Evolutionary conservation across 1,140 invertebrate species (phyloP).

Genomic region (Drosophila erecta): DNA sequence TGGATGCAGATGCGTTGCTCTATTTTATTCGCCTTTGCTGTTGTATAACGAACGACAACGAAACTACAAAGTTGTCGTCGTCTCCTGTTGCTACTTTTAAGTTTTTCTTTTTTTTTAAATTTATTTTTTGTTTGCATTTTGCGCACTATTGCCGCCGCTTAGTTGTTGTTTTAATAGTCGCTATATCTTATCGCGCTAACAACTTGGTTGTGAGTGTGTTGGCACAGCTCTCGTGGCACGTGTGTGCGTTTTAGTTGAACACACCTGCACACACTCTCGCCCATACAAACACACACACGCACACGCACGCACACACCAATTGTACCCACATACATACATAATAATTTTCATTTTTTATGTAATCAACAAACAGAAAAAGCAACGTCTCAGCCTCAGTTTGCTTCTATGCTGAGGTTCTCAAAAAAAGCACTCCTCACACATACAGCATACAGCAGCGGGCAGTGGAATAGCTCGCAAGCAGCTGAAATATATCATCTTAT

Average conservation of each 20-base stretch:
- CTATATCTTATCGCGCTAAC: constrained; percentile 69
- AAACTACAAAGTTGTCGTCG: constrained; percentile 54
- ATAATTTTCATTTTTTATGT: constrained; percentile 81
- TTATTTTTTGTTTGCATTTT: constrained; percentile 70
- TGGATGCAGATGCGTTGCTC: constrained; percentile 22
- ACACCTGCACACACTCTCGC: constrained; percentile 2
- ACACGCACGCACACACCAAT: not conserved
- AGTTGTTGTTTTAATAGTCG: constrained; percentile 23
- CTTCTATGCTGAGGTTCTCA: constrained; percentile 58
- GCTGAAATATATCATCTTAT: not conserved
- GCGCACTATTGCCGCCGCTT: constrained; percentile 50
- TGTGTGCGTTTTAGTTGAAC: constrained; percentile 21
- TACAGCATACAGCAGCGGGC: constrained; percentile 6
- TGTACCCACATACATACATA: constrained; percentile 68
- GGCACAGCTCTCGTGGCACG: constrained; percentile 23
- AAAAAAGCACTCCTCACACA: constrained; percentile 35
- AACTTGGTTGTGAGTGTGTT: constrained; percentile 33
- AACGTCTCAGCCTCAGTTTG: constrained; percentile 38
- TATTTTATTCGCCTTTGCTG: constrained; percentile 27
- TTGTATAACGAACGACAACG: constrained; percentile 58
- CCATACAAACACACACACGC: constrained; percentile 1
- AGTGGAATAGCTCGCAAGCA: constrained; percentile 36
- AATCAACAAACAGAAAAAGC: constrained; percentile 72
- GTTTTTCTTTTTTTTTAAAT: constrained; percentile 28
- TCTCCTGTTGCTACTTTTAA: constrained; percentile 44